phyloP scores from a whole-genome alignment of 1,140 invertebrate species.

The Trissolcus basalis region DNA sequence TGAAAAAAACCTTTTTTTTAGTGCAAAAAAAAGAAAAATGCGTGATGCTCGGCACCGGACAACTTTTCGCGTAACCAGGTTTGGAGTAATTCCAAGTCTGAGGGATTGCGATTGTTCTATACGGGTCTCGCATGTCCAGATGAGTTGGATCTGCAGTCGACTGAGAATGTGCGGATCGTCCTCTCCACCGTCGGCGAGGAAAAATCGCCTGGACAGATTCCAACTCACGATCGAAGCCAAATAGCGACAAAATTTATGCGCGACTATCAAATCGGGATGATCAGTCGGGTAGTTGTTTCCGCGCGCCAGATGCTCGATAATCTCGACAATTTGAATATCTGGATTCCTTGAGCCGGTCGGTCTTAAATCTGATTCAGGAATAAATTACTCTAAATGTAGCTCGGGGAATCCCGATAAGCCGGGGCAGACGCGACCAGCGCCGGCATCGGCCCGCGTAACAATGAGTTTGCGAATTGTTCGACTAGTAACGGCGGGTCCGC shows the following conservation, averaged over 20 bases:
- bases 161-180: not conserved
- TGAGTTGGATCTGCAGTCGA: not conserved
- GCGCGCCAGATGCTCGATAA: constrained; percentile 39
- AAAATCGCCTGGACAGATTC: constrained; percentile 23
- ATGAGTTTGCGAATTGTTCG: constrained; percentile 28
- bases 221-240: constrained; percentile 21
- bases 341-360: constrained; percentile 12
- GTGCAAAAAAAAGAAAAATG: not conserved
- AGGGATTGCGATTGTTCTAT: constrained; percentile 1
- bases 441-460: too few species aligned
- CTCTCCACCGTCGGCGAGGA: not conserved
- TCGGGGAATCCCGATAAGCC: constrained; percentile 32
- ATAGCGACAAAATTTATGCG: constrained; percentile 34
- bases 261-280: constrained; percentile 42
- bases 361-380: constrained; percentile 42
- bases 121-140: not conserved
- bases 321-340: constrained; percentile 48
- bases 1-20: too few species aligned
- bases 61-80: not conserved
- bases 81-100: constrained; percentile 29
- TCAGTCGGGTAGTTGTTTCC: constrained; percentile 14
- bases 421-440: not conserved
- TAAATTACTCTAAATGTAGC: constrained; percentile 39
- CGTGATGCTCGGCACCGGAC: constrained; percentile 1
- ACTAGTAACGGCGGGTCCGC: constrained; percentile 21